phyloP scores from a whole-genome alignment of 2,113 vertebrate species.

The Xenus cinereus region DNA sequence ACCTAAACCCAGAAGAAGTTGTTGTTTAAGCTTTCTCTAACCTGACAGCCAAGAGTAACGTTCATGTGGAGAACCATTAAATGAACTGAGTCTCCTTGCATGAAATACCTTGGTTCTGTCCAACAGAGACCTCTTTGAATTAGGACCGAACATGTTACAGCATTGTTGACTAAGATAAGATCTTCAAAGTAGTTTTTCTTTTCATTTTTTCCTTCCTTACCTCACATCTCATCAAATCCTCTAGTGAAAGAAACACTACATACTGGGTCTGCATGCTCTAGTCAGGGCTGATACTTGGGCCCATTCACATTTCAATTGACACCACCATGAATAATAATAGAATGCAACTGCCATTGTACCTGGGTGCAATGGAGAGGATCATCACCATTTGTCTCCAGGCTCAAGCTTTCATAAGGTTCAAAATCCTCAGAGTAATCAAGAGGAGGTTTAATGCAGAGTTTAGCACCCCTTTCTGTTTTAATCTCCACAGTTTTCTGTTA shows the following conservation, averaged over 20 bases:
- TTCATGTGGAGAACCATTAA: neutral
- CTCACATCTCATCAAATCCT: neutral
- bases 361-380: neutral
- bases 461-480: slow-evolving; percentile 82
- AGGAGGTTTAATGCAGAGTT: slow-evolving; percentile 78
- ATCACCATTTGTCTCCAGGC: slow-evolving; percentile 69
- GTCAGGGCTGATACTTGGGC: neutral
- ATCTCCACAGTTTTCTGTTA: slow-evolving; percentile 85
- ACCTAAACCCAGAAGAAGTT: neutral
- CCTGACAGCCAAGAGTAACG: neutral
- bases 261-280: neutral
- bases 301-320: neutral
- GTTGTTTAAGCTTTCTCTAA: neutral
- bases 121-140: neutral
- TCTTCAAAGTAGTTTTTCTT: neutral
- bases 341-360: slow-evolving; percentile 42
- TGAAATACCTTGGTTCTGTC: neutral
- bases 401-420: slow-evolving; percentile 78
- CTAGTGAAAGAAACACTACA: neutral
- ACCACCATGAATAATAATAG: neutral
- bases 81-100: neutral
- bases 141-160: neutral
- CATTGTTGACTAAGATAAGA: neutral
- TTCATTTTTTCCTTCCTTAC: neutral
- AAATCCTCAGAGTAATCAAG: slow-evolving; percentile 81